Conservation (phyloP, 2,888 invertebrate genomes). For the Ennomos fuscantarius region DNA sequence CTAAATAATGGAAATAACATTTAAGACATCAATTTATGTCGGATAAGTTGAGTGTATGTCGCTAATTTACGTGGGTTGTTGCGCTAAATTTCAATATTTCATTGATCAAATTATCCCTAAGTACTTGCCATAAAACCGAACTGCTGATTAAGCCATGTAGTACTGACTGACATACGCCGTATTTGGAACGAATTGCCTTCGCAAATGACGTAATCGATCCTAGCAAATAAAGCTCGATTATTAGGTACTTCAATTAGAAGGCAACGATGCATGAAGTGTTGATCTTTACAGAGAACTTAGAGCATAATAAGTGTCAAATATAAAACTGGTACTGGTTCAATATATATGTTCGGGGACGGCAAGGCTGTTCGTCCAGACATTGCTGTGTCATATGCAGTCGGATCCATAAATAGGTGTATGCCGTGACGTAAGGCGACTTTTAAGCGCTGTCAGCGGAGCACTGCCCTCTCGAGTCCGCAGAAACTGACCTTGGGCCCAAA, state of each 20-base stretch:
- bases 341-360: slow-evolving; percentile 1
- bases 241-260: slow-evolving; percentile 14
- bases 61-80: slow-evolving; percentile 19
- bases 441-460: slow-evolving; percentile 51
- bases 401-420: slow-evolving; percentile 32
- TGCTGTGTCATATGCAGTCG: slow-evolving; percentile 28
- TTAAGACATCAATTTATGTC: slow-evolving; percentile 5
- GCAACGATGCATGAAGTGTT: slow-evolving; percentile 11
- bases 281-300: slow-evolving; percentile 1
- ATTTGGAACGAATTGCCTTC: slow-evolving; percentile 13
- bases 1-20: background rate
- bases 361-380: slow-evolving; percentile 16
- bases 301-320: slow-evolving; percentile 2
- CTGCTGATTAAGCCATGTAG: slow-evolving; percentile 19
- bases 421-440: slow-evolving; percentile 53
- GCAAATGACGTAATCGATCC: slow-evolving; percentile 23
- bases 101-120: slow-evolving; percentile 16
- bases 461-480: slow-evolving; percentile 57
- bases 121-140: slow-evolving; percentile 15
- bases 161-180: slow-evolving; percentile 25
- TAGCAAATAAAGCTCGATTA: slow-evolving; percentile 16
- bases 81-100: slow-evolving; percentile 15
- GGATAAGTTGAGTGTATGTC: slow-evolving; percentile 1
- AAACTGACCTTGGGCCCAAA: slow-evolving; percentile 65
- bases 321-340: background rate